phyloP scores from a whole-genome alignment of 2,113 vertebrate genomes.

The Scomber scombrus region DNA sequence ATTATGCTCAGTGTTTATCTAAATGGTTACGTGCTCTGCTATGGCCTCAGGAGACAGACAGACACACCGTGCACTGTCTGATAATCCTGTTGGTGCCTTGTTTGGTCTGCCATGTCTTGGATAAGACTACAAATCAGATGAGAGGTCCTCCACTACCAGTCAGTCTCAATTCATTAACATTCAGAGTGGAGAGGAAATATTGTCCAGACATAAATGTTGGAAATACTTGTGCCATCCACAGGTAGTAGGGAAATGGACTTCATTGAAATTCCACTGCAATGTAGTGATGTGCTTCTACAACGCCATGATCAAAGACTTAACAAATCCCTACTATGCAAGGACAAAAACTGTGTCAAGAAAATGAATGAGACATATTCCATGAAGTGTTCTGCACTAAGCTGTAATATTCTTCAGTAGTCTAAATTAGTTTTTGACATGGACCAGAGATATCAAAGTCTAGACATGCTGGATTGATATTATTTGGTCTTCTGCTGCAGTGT shows the following conservation, averaged over 20 bases:
- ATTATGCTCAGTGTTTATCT: constrained; percentile 73
- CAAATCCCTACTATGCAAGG: constrained; percentile 45
- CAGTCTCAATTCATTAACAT: constrained; percentile 65
- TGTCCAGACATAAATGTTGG: constrained; percentile 24
- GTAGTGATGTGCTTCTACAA: constrained; percentile 33
- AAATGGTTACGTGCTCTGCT: constrained; percentile 62
- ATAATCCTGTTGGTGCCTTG: constrained; percentile 67
- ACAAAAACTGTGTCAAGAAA: constrained; percentile 54
- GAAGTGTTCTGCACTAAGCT: constrained; percentile 37
- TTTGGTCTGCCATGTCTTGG: constrained; percentile 57
- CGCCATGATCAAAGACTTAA: constrained; percentile 59
- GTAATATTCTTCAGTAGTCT: constrained; percentile 48
- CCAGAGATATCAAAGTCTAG: constrained; percentile 61
- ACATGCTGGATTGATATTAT: constrained; percentile 69
- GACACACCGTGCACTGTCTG: constrained; percentile 57
- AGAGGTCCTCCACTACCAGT: constrained; percentile 45
- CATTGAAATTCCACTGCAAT: constrained; percentile 42
- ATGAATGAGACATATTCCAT: constrained; percentile 52
- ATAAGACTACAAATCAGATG: constrained; percentile 63
- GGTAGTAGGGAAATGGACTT: constrained; percentile 27
- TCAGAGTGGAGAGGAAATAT: constrained; percentile 43
- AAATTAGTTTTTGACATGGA: constrained; percentile 65
- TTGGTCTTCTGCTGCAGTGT: constrained; percentile 57
- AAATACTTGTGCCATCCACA: constrained; percentile 33
- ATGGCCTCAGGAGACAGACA: constrained; percentile 63